Evolutionary conservation across 2,888 invertebrate species (phyloP).

Genomic region (Pristionchus arcanus): DNA sequence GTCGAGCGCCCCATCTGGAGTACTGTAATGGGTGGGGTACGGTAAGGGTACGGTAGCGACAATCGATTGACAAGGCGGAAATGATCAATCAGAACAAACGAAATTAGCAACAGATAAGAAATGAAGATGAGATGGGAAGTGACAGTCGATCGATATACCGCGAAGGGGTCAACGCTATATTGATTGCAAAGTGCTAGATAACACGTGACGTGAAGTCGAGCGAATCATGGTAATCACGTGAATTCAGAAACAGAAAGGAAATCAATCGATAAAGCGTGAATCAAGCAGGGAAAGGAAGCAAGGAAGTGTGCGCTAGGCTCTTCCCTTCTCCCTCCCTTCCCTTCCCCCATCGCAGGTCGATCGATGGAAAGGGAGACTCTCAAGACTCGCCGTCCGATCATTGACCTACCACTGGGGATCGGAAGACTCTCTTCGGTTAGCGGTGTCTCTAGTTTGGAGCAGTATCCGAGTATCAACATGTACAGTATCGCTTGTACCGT

Average conservation of each 20-base stretch:
- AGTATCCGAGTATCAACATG: too few relatives aligned
- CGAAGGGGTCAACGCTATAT: not conserved
- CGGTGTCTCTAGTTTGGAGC: not conserved
- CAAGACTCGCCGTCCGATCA: not conserved
- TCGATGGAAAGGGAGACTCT: not conserved
- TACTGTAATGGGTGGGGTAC: not conserved
- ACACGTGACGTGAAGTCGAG: too few relatives aligned
- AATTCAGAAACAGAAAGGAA: not conserved
- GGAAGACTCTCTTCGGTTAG: not conserved
- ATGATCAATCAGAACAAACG: not conserved
- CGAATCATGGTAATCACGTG: not conserved
- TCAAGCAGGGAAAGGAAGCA: not conserved
- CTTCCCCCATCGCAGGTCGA: not conserved
- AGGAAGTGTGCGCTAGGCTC: not conserved
- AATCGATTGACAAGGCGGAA: not conserved
- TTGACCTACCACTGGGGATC: not conserved
- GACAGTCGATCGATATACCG: not conserved
- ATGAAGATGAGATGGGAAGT: not conserved
- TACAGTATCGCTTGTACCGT: too few relatives aligned
- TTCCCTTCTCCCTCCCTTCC: not conserved
- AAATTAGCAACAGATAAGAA: not conserved
- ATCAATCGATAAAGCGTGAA: constrained; percentile 22
- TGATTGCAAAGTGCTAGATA: not conserved
- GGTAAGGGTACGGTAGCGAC: not conserved
- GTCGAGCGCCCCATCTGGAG: not conserved